Evolutionary conservation across 2,888 invertebrate genomes (phyloP).

Genomic region (Stegana nigrithorax): DNA sequence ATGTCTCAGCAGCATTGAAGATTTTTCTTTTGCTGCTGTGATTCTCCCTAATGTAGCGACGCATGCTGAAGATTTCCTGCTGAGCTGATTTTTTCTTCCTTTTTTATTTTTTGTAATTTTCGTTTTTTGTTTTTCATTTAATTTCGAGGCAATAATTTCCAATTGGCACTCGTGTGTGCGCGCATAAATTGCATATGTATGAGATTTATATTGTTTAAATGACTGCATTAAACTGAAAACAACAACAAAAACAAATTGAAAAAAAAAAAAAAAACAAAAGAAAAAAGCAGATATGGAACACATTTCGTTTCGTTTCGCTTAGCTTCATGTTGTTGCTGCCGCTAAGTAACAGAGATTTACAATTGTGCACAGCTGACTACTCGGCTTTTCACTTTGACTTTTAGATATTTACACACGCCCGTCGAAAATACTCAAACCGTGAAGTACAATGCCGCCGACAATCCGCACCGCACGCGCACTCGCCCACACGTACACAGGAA

Average conservation of each 20-base stretch:
- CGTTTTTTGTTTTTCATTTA: conserved; percentile 1
- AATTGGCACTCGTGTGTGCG: conserved; percentile 45
- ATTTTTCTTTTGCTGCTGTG: no score
- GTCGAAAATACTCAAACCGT: no score
- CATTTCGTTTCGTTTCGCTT: no score
- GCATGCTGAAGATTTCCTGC: conserved; percentile 9
- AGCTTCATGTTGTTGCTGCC: no score
- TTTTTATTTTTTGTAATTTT: background rate
- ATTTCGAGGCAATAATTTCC: conserved; percentile 50
- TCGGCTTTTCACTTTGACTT: conserved; percentile 54
- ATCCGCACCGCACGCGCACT: no score
- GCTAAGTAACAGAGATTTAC: conserved; percentile 35
- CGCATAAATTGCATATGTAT: conserved; percentile 57
- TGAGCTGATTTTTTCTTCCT: background rate
- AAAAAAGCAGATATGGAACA: conserved; percentile 46
- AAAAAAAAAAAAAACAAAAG: conserved; percentile 20
- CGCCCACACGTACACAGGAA: background rate
- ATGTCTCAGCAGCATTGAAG: no score
- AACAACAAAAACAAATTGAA: conserved; percentile 50
- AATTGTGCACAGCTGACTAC: conserved; percentile 38
- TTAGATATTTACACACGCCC: conserved; percentile 32
- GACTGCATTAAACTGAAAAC: conserved; percentile 44
- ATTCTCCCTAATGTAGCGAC: no score
- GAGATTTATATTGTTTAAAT: conserved; percentile 57
- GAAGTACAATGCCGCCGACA: no score